Evolutionary conservation across 2,797 vertebrate genomes (phyloP).

Genomic region (Micropoecilia bifurca): DNA sequence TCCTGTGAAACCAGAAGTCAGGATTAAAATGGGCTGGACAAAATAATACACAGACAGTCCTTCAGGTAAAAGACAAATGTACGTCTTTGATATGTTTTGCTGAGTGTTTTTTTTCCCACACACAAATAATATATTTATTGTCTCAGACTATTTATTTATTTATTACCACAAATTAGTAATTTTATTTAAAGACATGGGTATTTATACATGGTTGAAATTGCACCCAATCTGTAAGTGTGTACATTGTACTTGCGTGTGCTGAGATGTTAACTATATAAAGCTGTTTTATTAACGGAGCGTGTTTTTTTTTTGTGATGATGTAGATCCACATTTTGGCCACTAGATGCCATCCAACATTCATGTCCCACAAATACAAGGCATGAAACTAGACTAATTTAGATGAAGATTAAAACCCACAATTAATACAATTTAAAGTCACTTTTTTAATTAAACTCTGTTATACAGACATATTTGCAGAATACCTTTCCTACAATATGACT

Average conservation of each 20-base stretch:
- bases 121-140: constrained; percentile 42
- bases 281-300: constrained; percentile 38
- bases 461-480: background rate
- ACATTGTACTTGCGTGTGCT: constrained; percentile 52
- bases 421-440: background rate
- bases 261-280: constrained; percentile 48
- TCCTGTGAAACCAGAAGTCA: constrained; percentile 10
- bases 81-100: constrained; percentile 28
- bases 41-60: constrained; percentile 18
- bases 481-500: background rate
- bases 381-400: background rate
- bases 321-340: constrained; percentile 32
- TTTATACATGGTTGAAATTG: constrained; percentile 70
- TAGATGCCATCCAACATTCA: constrained; percentile 56
- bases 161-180: constrained; percentile 55
- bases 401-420: background rate
- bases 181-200: constrained; percentile 55
- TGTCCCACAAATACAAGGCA: background rate
- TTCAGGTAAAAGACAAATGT: constrained; percentile 41
- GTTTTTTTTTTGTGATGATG: background rate
- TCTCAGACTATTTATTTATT: constrained; percentile 63
- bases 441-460: background rate
- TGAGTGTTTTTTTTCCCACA: constrained; percentile 4
- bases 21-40: constrained; percentile 12
- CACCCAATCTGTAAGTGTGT: constrained; percentile 57